A percentile compares a stretch with the other conserved stretches of the same genome.
phyloP scores from a whole-genome alignment of 2,113 vertebrate genomes.

The Pteruthius melanotis region DNA sequence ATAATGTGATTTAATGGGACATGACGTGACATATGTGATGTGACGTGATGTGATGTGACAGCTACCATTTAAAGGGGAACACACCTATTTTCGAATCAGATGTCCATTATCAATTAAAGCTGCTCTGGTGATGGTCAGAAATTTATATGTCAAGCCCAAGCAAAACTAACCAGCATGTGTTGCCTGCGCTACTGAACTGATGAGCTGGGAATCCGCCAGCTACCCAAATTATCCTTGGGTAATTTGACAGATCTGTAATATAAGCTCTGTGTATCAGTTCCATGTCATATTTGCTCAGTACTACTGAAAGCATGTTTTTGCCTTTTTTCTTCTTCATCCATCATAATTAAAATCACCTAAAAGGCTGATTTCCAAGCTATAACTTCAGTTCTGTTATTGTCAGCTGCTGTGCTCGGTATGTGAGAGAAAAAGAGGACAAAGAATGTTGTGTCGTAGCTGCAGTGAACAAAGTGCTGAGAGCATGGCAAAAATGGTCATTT shows the following conservation, averaged over 20 bases:
- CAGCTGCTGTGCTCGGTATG: not conserved
- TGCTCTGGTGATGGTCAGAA: conserved; percentile 44
- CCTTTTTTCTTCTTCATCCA: conserved; percentile 49
- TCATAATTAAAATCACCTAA: conserved; percentile 54
- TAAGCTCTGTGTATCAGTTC: conserved; percentile 33
- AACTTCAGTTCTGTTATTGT: conserved; percentile 12
- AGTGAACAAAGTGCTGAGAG: not conserved
- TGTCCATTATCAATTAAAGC: conserved; percentile 56
- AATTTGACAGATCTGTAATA: conserved; percentile 59
- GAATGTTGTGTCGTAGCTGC: not conserved
- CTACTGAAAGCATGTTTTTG: conserved; percentile 34
- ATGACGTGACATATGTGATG: conserved; percentile 50
- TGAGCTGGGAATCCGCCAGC: conserved; percentile 47
- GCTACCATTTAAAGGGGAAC: conserved; percentile 54
- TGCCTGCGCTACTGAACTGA: conserved; percentile 14
- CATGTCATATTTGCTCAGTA: conserved; percentile 33
- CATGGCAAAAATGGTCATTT: not conserved
- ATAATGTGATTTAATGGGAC: conserved; percentile 63
- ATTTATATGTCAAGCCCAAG: not conserved
- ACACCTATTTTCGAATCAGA: conserved; percentile 58
- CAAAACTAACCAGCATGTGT: conserved; percentile 8
- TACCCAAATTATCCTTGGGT: conserved; percentile 30
- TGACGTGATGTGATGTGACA: conserved; percentile 61
- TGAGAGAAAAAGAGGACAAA: not conserved
- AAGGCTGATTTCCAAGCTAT: conserved; percentile 30